Evolutionary conservation across 2,113 vertebrate species (phyloP), one percentile per base, ranked within the genome.

Genomic region (Vimba vimba): DNA sequence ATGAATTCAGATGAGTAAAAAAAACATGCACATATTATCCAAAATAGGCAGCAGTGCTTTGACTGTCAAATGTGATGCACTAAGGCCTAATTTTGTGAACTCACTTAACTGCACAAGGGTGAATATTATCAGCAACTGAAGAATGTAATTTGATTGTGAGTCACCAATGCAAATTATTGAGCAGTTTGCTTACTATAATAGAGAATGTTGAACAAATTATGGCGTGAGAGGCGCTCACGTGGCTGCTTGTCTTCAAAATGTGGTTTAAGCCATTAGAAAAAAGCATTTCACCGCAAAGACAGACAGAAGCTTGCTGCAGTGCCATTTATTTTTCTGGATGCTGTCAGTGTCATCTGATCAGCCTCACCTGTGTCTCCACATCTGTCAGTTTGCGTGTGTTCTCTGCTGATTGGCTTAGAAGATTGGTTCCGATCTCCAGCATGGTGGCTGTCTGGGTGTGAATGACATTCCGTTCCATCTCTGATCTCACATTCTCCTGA

Each of bases 301-400:
- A 52, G 23, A 12, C 75, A 15, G 66, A 73, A 85, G 27, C 23
- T 75, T 15, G n/a, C 9, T 7, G 36, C 36, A 30, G 52, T 82
- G 85, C 45, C 21, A 59, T 45, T 47, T 39, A 23, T 50, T 52
- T 64, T 4, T 27, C 12, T 55, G 55, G 21, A 79, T 62, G 82
- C 62, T 50, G 33, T 43, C 12, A 23, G 36, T 78, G 57, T 1
- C 52, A 82, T 45, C 82, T 74, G 47, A 79, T 66, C 76, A 84
- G 27, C 9, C 90, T 92, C 90, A 95, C 95, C 95, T 95, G 94
- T 9, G 92, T 95, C 91, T 96, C 95, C 13, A 94, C 92, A 25
- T 94, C 93, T 50, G 94, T 94, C 80, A 95, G 91, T 87, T 95
- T 94, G 52, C 94, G 95, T 13, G 95, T 95, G 88, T 96, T 95